Conservation (phyloP, 2,888 invertebrate genomes). For the Drosophila helvetica region DNA sequence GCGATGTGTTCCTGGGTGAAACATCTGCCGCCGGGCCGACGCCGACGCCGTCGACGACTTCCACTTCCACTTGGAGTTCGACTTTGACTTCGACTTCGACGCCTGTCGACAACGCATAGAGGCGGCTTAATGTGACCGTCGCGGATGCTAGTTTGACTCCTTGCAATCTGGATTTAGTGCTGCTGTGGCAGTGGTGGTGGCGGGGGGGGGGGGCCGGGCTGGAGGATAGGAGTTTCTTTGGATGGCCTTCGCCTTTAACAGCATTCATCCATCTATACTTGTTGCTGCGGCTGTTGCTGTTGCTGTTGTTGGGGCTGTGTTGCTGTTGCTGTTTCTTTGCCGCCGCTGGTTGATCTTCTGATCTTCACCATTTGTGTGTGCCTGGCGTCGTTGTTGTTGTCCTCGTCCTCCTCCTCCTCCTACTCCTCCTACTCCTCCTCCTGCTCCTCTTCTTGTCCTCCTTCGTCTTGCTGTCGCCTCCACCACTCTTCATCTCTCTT, state of each 20-base stretch:
- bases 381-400: conserved; percentile 30
- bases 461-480: conserved; percentile 6
- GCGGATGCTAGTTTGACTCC: conserved; percentile 39
- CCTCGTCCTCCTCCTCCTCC: conserved; percentile 8
- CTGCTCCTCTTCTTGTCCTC: conserved; percentile 15
- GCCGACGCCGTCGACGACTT: conserved; percentile 41
- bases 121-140: conserved; percentile 72
- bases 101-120: conserved; percentile 44
- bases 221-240: conserved; percentile 56
- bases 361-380: conserved; percentile 48
- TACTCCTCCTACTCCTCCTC: conserved; percentile 22
- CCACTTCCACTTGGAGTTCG: conserved; percentile 26
- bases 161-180: conserved; percentile 72
- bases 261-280: conserved; percentile 74
- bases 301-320: conserved; percentile 13
- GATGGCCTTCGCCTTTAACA: conserved; percentile 77
- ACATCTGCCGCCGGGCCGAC: conserved; percentile 47
- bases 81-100: conserved; percentile 22
- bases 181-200: conserved; percentile 2
- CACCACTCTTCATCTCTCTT: conserved; percentile 15
- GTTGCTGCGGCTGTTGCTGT: conserved; percentile 7
- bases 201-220: conserved; percentile 21
- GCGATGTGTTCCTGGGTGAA: conserved; percentile 30
- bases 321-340: conserved; percentile 15
- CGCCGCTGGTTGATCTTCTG: conserved; percentile 58